These are phyloP conservation scores for Alligator sinensis DNA, from an alignment of 2,113 vertebrate species.

Conservation along the genomic window DNA sequence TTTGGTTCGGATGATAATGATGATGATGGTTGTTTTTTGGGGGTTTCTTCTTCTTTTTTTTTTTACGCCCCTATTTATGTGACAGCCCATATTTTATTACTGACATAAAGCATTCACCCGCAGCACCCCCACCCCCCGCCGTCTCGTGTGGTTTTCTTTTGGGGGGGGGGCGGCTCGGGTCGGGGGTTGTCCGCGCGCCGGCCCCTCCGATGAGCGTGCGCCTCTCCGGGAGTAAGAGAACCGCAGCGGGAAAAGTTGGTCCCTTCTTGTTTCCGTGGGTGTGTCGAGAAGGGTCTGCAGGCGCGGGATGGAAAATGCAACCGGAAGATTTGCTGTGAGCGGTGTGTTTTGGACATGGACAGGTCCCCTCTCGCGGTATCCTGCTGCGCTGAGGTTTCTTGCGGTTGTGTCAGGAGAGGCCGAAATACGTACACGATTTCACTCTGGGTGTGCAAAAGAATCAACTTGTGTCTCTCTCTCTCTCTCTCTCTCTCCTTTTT, in stretches of 20 bases:
- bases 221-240: no score
- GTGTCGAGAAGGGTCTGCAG: no score
- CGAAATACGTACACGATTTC: neutral
- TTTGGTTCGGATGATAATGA: no score
- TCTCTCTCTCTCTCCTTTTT: neutral
- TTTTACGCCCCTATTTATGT: conserved; percentile 99
- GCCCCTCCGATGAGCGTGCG: no score
- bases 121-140: conserved; percentile 70
- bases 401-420: neutral
- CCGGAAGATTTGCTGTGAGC: neutral
- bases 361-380: fast-evolving
- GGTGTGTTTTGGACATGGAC: neutral
- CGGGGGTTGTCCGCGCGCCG: neutral
- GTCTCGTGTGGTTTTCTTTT: conserved; percentile 90
- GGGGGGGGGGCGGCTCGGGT: neutral
- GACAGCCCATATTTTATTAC: conserved; percentile 99
- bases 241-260: no score
- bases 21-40: no score
- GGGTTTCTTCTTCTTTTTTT: conserved; percentile 86
- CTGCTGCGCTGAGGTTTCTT: neutral
- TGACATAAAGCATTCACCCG: conserved; percentile 99
- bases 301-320: fast-evolving
- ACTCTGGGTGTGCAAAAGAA: neutral
- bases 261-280: no score
- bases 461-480: fast-evolving